Percentiles rank a stretch among this genome's conserved stretches.
Evolutionary conservation across 2,797 vertebrate species (phyloP).

Genomic region (Coregonus suidteri): DNA sequence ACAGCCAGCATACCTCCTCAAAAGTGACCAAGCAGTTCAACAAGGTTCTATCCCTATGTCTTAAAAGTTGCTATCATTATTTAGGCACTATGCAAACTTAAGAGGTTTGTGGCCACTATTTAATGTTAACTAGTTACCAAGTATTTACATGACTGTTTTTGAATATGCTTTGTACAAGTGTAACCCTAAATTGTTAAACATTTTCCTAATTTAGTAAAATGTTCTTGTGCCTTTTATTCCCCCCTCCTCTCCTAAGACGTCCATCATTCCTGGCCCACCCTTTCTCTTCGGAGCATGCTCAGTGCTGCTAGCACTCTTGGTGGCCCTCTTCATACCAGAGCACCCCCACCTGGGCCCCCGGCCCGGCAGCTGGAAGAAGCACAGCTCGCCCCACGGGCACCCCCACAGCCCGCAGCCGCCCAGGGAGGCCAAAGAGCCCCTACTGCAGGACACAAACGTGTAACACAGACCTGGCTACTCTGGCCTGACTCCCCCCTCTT

Average conservation of each 20-base stretch:
- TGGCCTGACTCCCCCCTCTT: not conserved
- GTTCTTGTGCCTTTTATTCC: not conserved
- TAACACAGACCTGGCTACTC: constrained; percentile 57
- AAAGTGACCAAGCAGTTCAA: not conserved
- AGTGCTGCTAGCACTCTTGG: constrained; percentile 84
- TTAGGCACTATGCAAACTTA: not conserved
- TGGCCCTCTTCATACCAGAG: constrained; percentile 89
- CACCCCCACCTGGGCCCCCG: constrained; percentile 79
- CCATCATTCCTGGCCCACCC: constrained; percentile 85
- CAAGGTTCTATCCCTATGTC: not conserved
- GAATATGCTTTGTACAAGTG: not conserved
- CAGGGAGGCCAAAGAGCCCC: constrained; percentile 85
- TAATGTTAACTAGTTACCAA: not conserved
- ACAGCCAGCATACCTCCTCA: not conserved
- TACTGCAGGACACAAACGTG: constrained; percentile 86
- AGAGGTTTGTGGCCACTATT: not conserved
- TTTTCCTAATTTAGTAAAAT: not conserved
- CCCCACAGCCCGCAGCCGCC: constrained; percentile 82
- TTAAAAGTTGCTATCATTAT: not conserved
- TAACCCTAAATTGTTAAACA: not conserved
- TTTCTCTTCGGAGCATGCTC: constrained; percentile 87
- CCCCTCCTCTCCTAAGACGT: constrained; percentile 66
- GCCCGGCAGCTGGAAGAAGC: constrained; percentile 83
- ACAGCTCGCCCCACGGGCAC: constrained; percentile 80
- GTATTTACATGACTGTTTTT: not conserved